phyloP scores from a whole-genome alignment of 2,113 vertebrate species.

The Chloebia gouldiae region DNA sequence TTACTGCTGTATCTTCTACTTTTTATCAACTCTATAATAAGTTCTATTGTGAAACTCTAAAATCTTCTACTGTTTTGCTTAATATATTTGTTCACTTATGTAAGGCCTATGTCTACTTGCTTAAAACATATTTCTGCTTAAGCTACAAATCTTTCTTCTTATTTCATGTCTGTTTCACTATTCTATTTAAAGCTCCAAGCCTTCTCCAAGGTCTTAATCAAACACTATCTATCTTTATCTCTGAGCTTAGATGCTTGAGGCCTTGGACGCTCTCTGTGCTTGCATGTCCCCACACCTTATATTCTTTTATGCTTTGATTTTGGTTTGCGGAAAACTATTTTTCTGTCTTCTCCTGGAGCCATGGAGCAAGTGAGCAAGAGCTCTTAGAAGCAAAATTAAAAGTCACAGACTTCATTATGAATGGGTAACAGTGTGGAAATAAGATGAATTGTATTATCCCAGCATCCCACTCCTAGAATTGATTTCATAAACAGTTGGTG shows the following conservation, averaged over 20 bases:
- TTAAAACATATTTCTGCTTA: not conserved
- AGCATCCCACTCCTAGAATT: conserved; percentile 28
- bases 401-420: conserved; percentile 54
- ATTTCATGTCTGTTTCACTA: not conserved
- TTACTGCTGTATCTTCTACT: not conserved
- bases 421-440: conserved; percentile 59
- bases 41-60: not conserved
- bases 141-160: not conserved
- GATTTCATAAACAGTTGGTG: conserved; percentile 36
- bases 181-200: not conserved
- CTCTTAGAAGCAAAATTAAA: conserved; percentile 53
- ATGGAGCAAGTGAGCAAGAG: conserved; percentile 28
- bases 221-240: not conserved
- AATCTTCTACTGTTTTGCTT: not conserved
- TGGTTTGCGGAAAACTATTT: conserved; percentile 24
- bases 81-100: not conserved
- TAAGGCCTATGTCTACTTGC: not conserved
- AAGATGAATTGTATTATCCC: conserved; percentile 59
- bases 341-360: not conserved
- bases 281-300: not conserved
- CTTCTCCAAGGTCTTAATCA: not conserved
- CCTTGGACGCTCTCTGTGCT: not conserved
- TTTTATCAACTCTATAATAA: not conserved
- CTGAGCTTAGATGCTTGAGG: not conserved
- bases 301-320: conserved; percentile 38